These are phyloP conservation scores for Holacanthella duospinosa DNA, from an alignment of 2,888 invertebrate genomes.

Conservation along the genomic window DNA sequence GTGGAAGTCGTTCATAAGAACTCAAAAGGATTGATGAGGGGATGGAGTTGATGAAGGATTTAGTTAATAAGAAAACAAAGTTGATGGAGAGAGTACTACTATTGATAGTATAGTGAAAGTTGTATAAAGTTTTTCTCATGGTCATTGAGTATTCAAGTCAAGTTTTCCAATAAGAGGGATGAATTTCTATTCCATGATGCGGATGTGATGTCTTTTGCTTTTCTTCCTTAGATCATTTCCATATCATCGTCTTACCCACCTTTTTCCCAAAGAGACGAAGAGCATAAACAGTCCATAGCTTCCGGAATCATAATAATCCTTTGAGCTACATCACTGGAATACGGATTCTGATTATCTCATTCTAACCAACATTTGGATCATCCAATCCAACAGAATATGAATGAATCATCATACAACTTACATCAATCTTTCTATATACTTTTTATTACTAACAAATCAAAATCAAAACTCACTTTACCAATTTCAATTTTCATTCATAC, in stretches of 20 bases:
- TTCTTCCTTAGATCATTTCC: conserved; percentile 7
- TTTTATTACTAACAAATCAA: too few relatives aligned
- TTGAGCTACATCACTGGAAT: background rate
- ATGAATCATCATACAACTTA: background rate
- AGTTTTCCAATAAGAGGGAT: conserved; percentile 18
- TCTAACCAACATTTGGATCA: background rate
- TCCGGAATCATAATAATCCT: conserved; percentile 1
- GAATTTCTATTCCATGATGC: conserved; percentile 18
- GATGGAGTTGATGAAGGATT: background rate
- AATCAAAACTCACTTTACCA: background rate
- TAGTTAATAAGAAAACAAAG: conserved; percentile 7
- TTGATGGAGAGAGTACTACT: too few relatives aligned
- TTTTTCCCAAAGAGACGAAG: background rate
- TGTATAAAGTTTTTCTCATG: background rate
- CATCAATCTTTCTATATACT: background rate
- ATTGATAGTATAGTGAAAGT: conserved; percentile 3
- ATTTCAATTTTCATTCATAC: background rate
- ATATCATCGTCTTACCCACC: conserved; percentile 2
- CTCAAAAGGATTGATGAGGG: conserved; percentile 4
- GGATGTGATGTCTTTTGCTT: conserved; percentile 8
- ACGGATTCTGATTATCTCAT: conserved; percentile 5
- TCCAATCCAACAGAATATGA: background rate
- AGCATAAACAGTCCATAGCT: background rate
- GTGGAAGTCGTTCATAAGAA: too few relatives aligned
- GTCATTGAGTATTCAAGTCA: conserved; percentile 12